Conservation (phyloP, 2,797 vertebrate genomes). For the Megalops cyprinoides region DNA sequence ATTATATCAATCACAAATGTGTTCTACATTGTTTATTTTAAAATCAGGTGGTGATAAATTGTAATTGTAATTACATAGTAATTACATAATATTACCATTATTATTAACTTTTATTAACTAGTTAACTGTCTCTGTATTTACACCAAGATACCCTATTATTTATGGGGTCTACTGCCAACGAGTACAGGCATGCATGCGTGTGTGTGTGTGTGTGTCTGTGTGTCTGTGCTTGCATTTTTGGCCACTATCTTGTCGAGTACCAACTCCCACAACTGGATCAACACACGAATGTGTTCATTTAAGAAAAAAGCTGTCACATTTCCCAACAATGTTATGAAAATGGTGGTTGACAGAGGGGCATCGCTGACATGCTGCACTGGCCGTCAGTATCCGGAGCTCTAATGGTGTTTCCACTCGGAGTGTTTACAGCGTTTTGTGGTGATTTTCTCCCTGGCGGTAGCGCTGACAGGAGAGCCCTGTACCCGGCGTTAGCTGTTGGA, state of each 20-base stretch:
- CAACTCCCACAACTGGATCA: neutral
- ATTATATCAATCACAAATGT: neutral
- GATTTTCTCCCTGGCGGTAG: too few species aligned
- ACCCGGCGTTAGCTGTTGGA: neutral
- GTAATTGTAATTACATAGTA: too few species aligned
- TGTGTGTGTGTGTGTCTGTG: neutral
- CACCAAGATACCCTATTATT: neutral
- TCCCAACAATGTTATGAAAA: neutral
- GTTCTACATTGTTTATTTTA: too few species aligned
- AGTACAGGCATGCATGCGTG: too few species aligned
- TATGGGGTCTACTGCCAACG: slow-evolving; percentile 8
- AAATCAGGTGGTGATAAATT: too few species aligned
- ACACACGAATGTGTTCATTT: too few species aligned
- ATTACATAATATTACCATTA: too few species aligned
- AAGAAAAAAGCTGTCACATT: too few species aligned
- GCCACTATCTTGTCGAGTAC: too few species aligned
- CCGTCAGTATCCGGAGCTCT: neutral
- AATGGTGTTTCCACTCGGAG: neutral
- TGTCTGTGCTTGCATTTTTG: neutral
- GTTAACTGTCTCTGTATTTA: too few species aligned
- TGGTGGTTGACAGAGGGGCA: neutral
- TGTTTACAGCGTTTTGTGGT: neutral
- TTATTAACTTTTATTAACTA: too few species aligned
- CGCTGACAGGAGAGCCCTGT: neutral
- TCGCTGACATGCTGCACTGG: too few species aligned